Base-by-base conservation (phyloP, 2,888 invertebrate genomes). In the Parascotia fuliginaria region DNA sequence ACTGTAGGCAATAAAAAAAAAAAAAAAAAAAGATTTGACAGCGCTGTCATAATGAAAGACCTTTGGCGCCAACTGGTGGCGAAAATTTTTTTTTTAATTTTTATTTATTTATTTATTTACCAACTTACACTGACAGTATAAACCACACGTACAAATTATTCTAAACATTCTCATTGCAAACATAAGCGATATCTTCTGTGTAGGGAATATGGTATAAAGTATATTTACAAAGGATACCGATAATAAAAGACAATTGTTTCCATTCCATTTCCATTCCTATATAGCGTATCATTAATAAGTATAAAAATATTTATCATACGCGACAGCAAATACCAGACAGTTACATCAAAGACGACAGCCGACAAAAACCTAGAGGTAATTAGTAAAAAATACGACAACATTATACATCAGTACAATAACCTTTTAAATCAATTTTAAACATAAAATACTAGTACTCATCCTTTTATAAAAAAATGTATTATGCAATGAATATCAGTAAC, bases 371-470 rank as follows among this genome's bases (percentile, higher is more conserved):
- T 22, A 24, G 24, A 29, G 36, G 36, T 65, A 66, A 68, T 65
- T 65, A 68, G 51, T 50, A 64, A 56, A 67, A 63, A 67, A 52
- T 48, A 28, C 32, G 11, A 42, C 56, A 60, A 64, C 51, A 54
- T 52, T 42, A 39, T 36, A 55, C 52, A 65, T 58, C 55, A 61
- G 42, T 59, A 66, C 69, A 66, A 68, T 65, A 66, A 66, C 69
- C 65, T 69, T 66, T 63, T 66, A 61, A 66, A 66, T 66, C 66
- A 66, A 68, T 66, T 24, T 66, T 65, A 58, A 58, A 58, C 49
- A 66, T 55, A 68, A 6, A 61, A 46, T 47, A 33, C 42, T 36
- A 56, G 48, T 52, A 61, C 58, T 53, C 48, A 68, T 61, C 51
- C 50, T 54, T 42, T 49, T 50, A 9, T 53, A 57, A 51, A 60